Base-by-base conservation (phyloP, 2,113 vertebrate genomes). In the Polyodon spathula region DNA sequence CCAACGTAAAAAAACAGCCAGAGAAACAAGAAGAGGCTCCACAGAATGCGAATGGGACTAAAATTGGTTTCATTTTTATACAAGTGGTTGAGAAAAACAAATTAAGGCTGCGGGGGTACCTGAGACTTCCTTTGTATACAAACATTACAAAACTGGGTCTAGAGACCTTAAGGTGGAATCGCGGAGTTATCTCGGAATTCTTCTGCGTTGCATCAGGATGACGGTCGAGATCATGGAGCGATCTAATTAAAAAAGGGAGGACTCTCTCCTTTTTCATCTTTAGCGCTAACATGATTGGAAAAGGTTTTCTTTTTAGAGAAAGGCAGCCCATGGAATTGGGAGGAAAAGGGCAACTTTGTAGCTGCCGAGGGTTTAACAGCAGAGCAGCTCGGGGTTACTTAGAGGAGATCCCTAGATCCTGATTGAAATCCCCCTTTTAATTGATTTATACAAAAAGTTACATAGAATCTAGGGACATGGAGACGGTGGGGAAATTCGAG, bases 401-500 rank as follows among this genome's bases (percentile, higher is more conserved):
- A 63, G 54, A 54, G 43, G 65, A 44, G 52, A 56, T 63, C 38
- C 17, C 63, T 56, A 64, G 68, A 51, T 76, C 54, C 63, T 71
- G 73, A 67, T 65, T 56, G 52, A 38, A 6, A 8, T 5, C 41
- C 42, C 65, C 46, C 54, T 66, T 51, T 39, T 68, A 61, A 61
- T 48, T 0, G 40, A 60, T 40, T 40, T 61, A 44, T 56, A 43
- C 69, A 52, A 7, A 51, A 50, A 15, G 27, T 51, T 51, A 40
- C 38, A 8, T 27, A 15, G 9, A 41, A 3, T 70, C 41, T 58
- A 71, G 70, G 63, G 72, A 73, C 69, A 90, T 94, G 88, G 94
- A 97, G 86, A 81, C 80, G 39, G 84, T 97, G 70, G 95, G 95
- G 63, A 92, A 88, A 73, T 97, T 93, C 87, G 93, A 95, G 87